These are phyloP conservation scores for Ypsolopha scabrella DNA, from an alignment of 2,888 invertebrate genomes.

Conservation along the genomic window DNA sequence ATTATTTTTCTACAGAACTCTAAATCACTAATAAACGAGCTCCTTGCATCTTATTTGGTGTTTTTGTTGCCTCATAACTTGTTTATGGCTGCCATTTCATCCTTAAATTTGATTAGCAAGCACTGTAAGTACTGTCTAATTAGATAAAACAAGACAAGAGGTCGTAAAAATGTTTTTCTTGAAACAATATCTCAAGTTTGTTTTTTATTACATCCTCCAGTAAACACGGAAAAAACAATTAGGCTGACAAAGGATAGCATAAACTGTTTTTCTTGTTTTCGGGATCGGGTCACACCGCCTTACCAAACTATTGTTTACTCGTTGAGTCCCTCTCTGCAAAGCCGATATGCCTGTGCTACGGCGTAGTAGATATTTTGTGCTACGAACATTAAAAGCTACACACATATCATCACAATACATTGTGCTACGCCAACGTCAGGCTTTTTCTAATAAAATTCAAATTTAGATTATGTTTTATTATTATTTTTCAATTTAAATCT, in stretches of 20 bases:
- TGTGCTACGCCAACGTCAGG: too few species aligned
- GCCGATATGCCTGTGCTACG: too few species aligned
- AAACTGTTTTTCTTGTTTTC: neutral
- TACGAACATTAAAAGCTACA: too few species aligned
- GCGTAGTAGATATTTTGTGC: too few species aligned
- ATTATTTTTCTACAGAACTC: neutral
- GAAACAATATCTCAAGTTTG: conserved; percentile 1
- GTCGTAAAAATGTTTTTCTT: neutral
- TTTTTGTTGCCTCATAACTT: neutral
- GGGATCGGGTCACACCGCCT: neutral
- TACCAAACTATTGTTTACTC: too few species aligned
- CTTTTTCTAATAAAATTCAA: too few species aligned
- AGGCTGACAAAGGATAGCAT: neutral
- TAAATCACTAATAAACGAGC: neutral
- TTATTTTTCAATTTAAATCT: too few species aligned
- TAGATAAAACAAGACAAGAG: too few species aligned
- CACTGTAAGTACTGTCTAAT: neutral
- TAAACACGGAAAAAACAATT: neutral
- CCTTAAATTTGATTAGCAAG: neutral
- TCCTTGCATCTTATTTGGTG: neutral
- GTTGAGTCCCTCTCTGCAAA: too few species aligned
- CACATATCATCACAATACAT: too few species aligned
- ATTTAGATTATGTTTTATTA: too few species aligned
- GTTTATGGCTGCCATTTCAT: neutral
- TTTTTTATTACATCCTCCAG: neutral